These are phyloP conservation scores for Sisyra nigra DNA, from an alignment of 2,888 invertebrate species.

Conservation along the genomic window DNA sequence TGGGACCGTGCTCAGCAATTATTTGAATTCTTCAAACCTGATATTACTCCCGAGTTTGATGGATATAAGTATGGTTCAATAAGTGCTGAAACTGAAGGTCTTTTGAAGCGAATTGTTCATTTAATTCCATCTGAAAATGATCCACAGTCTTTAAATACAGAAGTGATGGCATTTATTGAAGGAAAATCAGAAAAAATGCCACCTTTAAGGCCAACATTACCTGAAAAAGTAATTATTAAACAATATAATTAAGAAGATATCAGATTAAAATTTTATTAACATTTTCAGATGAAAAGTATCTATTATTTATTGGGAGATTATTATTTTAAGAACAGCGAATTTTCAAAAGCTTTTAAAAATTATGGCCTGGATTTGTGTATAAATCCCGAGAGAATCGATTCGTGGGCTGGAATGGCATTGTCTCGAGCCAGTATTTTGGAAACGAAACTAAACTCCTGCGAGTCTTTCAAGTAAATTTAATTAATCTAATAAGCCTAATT, in stretches of 20 bases:
- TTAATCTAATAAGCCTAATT: not conserved
- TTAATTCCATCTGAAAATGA: constrained; percentile 52
- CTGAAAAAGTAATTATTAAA: constrained; percentile 19
- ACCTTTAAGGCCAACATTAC: constrained; percentile 32
- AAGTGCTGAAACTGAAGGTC: constrained; percentile 61
- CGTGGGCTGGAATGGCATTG: constrained; percentile 85
- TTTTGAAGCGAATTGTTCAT: constrained; percentile 52
- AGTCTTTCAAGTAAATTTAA: constrained; percentile 34
- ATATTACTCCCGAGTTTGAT: constrained; percentile 66
- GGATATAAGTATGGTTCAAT: constrained; percentile 58
- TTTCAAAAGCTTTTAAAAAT: constrained; percentile 56
- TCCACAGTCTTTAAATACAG: constrained; percentile 41
- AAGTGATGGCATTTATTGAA: constrained; percentile 50
- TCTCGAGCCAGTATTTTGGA: constrained; percentile 64
- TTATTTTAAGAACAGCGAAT: constrained; percentile 78
- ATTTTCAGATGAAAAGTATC: constrained; percentile 46
- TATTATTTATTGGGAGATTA: constrained; percentile 88
- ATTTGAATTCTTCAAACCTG: constrained; percentile 69
- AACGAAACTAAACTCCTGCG: constrained; percentile 60
- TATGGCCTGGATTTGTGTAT: constrained; percentile 72
- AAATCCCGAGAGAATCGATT: constrained; percentile 66
- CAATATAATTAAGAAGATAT: not conserved
- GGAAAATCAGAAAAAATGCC: constrained; percentile 40
- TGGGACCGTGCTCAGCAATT: constrained; percentile 61
- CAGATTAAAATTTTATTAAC: no score